These are phyloP conservation scores for Hyperoplus lanceolatus DNA, from an alignment of 2,797 vertebrate genomes.

Conservation along the genomic window DNA sequence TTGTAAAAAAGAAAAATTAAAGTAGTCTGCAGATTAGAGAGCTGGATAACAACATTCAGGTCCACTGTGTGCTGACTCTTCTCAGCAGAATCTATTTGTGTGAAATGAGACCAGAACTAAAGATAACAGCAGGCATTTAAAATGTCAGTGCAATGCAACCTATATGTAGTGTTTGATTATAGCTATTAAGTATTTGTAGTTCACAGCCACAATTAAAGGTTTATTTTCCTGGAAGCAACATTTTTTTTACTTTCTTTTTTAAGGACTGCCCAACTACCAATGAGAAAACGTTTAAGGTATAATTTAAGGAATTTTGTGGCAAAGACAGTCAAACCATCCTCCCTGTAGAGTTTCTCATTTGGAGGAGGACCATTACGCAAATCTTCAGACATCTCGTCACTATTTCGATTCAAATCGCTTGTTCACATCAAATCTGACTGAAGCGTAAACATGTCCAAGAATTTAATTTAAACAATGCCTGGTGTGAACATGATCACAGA, in stretches of 20 bases:
- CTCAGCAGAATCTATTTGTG: background rate
- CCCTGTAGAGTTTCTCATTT: background rate
- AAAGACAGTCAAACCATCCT: background rate
- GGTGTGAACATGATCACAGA: background rate
- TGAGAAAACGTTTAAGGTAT: background rate
- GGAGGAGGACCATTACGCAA: background rate
- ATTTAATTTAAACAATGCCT: background rate
- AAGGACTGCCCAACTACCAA: background rate
- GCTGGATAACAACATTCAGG: background rate
- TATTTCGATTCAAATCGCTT: background rate
- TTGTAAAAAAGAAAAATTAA: background rate
- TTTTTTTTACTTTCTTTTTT: background rate
- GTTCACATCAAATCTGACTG: slow-evolving; percentile 20
- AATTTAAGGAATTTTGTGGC: background rate
- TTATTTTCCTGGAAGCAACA: background rate
- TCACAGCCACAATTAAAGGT: background rate
- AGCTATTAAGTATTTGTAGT: background rate
- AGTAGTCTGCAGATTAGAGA: background rate
- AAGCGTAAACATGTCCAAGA: background rate
- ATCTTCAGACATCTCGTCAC: background rate
- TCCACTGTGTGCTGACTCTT: background rate
- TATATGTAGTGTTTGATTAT: background rate
- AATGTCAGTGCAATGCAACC: background rate
- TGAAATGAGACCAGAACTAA: background rate
- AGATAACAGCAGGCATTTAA: background rate